These are phyloP conservation scores for Seriola quinqueradiata DNA, from an alignment of 2,113 vertebrate species.

Conservation along the genomic window DNA sequence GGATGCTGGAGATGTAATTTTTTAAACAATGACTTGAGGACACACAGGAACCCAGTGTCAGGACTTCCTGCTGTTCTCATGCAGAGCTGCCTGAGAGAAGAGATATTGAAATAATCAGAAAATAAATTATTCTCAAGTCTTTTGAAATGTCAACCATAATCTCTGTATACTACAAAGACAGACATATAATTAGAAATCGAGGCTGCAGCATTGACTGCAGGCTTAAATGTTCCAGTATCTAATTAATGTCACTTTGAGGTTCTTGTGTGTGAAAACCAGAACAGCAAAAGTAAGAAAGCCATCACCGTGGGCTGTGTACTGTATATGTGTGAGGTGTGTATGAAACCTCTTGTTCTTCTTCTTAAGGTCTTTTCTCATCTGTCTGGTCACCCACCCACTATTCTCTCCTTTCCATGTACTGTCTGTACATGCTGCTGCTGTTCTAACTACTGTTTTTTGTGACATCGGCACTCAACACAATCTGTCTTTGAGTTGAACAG, in stretches of 20 bases:
- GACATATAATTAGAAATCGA: constrained; percentile 40
- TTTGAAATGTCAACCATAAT: constrained; percentile 55
- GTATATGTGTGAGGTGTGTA: background rate
- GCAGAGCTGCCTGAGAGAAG: background rate
- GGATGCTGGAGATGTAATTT: too few relatives aligned
- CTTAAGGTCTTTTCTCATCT: constrained; percentile 12
- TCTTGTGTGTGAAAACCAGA: background rate
- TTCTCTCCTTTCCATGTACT: background rate
- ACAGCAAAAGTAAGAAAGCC: background rate
- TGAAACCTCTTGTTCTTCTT: background rate
- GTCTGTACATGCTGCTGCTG: background rate
- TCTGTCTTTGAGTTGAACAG: constrained; percentile 3
- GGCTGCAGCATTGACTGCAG: background rate
- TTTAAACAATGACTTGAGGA: background rate
- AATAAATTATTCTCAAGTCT: constrained; percentile 24
- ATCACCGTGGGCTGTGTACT: background rate
- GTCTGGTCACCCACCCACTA: background rate
- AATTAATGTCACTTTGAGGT: constrained; percentile 23
- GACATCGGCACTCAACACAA: constrained; percentile 3
- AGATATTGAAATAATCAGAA: background rate
- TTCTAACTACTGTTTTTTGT: constrained; percentile 7
- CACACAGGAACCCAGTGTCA: background rate
- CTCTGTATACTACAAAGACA: constrained; percentile 14
- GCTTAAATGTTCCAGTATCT: constrained; percentile 23
- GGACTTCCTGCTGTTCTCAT: constrained; percentile 3